These are phyloP conservation scores for Eulemur coronatus DNA, from an alignment of 2,797 vertebrate genomes.

Conservation along the genomic window DNA sequence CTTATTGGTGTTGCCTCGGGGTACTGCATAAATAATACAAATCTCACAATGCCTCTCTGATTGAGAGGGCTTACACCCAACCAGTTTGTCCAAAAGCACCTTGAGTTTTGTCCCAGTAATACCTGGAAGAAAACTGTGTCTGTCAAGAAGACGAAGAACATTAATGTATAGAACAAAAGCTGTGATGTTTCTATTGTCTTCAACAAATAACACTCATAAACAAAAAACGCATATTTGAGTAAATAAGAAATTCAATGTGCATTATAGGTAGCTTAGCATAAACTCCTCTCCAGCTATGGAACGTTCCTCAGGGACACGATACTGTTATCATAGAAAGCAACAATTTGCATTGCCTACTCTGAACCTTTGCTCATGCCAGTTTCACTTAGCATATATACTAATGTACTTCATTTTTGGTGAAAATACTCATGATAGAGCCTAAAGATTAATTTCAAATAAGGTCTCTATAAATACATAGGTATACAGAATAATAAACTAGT, in stretches of 20 bases:
- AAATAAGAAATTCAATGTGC: constrained; percentile 32
- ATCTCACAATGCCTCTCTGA: constrained; percentile 35
- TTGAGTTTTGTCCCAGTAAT: constrained; percentile 50
- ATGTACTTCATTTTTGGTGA: background rate
- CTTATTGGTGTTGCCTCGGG: constrained; percentile 52
- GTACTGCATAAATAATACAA: constrained; percentile 51
- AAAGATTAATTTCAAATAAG: background rate
- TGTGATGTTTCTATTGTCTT: constrained; percentile 33
- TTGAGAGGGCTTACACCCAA: constrained; percentile 39
- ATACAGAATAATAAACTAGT: background rate
- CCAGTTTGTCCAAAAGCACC: background rate
- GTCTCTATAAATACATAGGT: background rate
- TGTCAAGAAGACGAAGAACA: constrained; percentile 20
- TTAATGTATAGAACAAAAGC: constrained; percentile 34
- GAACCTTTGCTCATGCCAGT: background rate
- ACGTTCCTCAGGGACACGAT: constrained; percentile 8
- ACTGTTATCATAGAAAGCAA: background rate
- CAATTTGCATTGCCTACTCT: background rate
- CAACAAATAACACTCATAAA: background rate
- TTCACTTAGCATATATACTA: background rate
- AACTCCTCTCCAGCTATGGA: background rate
- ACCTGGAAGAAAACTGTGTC: background rate
- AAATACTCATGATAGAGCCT: background rate
- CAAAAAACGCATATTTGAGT: background rate
- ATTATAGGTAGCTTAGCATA: background rate